Base-by-base conservation (phyloP, 2,113 vertebrate species). In the Oenanthe oenanthe region DNA sequence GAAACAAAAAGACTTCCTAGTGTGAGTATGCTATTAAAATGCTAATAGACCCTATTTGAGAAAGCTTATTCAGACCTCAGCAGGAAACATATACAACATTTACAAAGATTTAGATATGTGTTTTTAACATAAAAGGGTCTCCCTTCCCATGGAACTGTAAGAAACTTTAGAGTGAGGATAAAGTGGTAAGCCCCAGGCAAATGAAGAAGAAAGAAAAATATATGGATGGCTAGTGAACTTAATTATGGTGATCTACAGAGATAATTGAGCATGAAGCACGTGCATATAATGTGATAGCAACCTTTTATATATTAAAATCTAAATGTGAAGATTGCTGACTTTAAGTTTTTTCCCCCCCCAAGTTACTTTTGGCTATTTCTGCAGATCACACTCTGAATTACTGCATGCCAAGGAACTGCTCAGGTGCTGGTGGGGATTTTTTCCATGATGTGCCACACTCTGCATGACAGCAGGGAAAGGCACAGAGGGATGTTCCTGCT, bases 1-100 rank as follows among this genome's bases (percentile, higher is more conserved):
- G 65, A 94, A 96, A 97, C 61, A 95, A 93, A 95, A 83, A 87
- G 86, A 2, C 70, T 92, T 95, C 96, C 91, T 84, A 87, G 93
- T 50, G 89, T 19, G 91, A 91, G 62, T n/a, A 42, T 19, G 38
- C 70, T 89, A 95, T 96, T 95, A 96, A 95, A 97, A 95, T 96
- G 83, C 66, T 95, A 95, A 96, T 95, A 82, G 53, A 38, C 13
- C 66, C 48, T 78, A 32, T 83, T 53, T 74, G 87, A 84, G 63
- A 65, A 77, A 86, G 47, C 84, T 94, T 92, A 57, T 48, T 86
- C 91, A 93, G 82, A 85, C 67, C 90, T 70, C 88, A 90, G 88
- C 85, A 82, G 75, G 88, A 88, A 94, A 76, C 47, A 26, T 6
- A 79, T 3, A 65, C 53, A 90, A 60, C 56, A 74, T 75, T 91